Conservation (phyloP, 1,140 invertebrate genomes). For the Caenorhabditis briggsae region DNA sequence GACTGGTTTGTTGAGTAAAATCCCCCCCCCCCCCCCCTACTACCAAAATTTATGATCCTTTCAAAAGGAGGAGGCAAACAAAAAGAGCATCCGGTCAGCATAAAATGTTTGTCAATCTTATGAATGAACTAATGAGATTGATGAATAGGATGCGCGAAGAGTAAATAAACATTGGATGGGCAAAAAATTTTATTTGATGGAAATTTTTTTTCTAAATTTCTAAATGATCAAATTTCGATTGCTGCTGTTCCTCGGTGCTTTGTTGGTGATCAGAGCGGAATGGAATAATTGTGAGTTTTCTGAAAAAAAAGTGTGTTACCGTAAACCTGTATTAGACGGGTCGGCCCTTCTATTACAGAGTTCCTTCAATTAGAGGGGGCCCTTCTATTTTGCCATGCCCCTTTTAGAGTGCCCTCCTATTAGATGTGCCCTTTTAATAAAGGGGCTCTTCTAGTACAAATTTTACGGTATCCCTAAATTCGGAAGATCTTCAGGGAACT, state of each 20-base stretch:
- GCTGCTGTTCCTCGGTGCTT: background rate
- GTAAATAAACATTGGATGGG: background rate
- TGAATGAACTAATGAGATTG: background rate
- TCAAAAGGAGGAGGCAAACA: no score
- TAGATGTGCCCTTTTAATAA: no score
- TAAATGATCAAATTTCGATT: background rate
- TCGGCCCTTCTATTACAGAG: no score
- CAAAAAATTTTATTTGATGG: background rate
- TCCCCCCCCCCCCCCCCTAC: no score
- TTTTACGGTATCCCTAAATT: no score
- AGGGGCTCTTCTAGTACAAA: no score
- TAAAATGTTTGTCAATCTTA: background rate
- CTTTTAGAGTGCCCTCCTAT: no score
- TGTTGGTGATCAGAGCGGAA: background rate
- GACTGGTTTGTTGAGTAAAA: no score
- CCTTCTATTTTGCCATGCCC: no score
- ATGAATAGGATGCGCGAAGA: background rate
- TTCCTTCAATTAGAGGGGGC: no score
- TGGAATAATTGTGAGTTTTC: conserved; percentile 36
- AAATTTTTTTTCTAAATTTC: background rate
- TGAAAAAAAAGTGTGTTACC: background rate
- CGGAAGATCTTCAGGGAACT: conserved; percentile 27
- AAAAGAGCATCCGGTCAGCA: background rate
- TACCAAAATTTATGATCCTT: no score
- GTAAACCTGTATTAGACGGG: no score